Base-by-base conservation (phyloP, 2,113 vertebrate genomes). In the Rhineura floridana region DNA sequence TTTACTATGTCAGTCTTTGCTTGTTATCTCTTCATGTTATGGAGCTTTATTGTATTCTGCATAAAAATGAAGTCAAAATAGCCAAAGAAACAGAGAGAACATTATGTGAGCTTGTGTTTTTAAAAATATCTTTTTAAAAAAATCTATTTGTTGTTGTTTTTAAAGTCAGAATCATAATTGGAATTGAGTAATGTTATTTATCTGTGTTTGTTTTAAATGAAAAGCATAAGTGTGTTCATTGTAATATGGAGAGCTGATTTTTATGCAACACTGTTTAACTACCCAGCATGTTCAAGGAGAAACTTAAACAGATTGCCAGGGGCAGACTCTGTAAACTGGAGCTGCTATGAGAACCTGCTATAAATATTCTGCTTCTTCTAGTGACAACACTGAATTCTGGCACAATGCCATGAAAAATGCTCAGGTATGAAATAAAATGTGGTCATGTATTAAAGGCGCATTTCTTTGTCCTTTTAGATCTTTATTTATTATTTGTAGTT, bases 281-380 rank as follows among this genome's bases (percentile, higher is more conserved):
- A 83, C 91, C 55, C 55, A 77, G 85, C 44, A 62, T 3, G 0
- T 23, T 89, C 88, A 92, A 93, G 85, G 89, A 92, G 88, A 95
- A 91, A 81, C 65, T 91, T 78, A 78, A 87, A 21, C 39, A 90
- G 73, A 87, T 93, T 94, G 85, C 89, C 75, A 88, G 77, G 85
- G 84, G 78, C 92, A 81, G 28, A 83, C 42, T 91, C 42, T 81
- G 33, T 87, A 85, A 93, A 33, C 85, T 86, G 85, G 28, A 83
- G 48, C 73, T 93, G 89, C 89, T 90, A 59, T 30, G 87, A 50
- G 84, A 90, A 8, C 46, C 67, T 91, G 83, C 83, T 88, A 69
- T 86, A 93, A 94, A 91, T 90, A 89, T 86, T 91, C 85, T 86
- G 62, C 78, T 83, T 50, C 1, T 91, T 90, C 94, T 88, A 73